phyloP scores from a whole-genome alignment of 1,140 invertebrate genomes.

The Drosophila truncata region DNA sequence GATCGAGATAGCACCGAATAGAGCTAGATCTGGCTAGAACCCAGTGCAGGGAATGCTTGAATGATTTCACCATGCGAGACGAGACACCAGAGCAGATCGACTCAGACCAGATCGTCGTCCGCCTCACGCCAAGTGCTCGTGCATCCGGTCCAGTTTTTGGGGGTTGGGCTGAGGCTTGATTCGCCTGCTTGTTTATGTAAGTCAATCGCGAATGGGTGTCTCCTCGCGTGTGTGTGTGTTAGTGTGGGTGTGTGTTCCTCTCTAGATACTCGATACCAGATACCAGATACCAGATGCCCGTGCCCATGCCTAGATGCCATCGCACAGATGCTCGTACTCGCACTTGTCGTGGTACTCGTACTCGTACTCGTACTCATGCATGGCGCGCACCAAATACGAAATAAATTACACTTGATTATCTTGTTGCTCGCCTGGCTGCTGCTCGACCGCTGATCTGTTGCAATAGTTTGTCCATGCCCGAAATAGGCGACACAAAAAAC shows the following conservation, averaged over 20 bases:
- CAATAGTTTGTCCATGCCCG: constrained; percentile 60
- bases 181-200: constrained; percentile 47
- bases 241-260: constrained; percentile 24
- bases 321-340: constrained; percentile 42
- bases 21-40: constrained; percentile 47
- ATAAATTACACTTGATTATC: constrained; percentile 85
- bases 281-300: constrained; percentile 48
- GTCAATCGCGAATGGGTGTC: constrained; percentile 30
- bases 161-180: constrained; percentile 54
- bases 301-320: constrained; percentile 41
- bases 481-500: constrained; percentile 58
- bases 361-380: constrained; percentile 71
- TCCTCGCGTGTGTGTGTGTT: background rate
- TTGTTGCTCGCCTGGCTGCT: constrained; percentile 71
- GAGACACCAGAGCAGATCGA: constrained; percentile 36
- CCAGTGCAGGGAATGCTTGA: constrained; percentile 60
- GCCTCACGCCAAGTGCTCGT: constrained; percentile 66
- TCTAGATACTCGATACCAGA: constrained; percentile 34
- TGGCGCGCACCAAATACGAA: constrained; percentile 81
- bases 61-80: constrained; percentile 65
- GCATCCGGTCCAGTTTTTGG: constrained; percentile 62
- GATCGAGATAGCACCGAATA: constrained; percentile 58
- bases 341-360: constrained; percentile 39
- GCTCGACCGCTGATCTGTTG: constrained; percentile 50
- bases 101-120: constrained; percentile 34